Conservation (phyloP, 2,888 invertebrate genomes). For the Siphlonurus alternatus region DNA sequence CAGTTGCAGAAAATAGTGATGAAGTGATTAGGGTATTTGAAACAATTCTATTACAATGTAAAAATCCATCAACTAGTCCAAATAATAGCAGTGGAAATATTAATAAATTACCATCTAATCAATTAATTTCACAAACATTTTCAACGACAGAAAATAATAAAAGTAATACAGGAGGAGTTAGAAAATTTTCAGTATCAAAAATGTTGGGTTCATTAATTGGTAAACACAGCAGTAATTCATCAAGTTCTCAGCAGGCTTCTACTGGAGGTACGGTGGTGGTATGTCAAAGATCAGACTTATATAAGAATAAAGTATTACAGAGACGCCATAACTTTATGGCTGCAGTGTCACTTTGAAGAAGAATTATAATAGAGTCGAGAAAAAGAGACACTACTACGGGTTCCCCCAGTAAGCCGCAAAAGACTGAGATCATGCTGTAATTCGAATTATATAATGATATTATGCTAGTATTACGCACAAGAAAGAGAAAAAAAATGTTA, state of each 20-base stretch:
- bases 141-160: constrained; percentile 9
- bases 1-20: constrained; percentile 60
- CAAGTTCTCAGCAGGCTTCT: constrained; percentile 23
- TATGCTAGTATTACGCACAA: no score
- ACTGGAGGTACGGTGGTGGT: constrained; percentile 40
- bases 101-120: constrained; percentile 3
- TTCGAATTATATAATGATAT: no score
- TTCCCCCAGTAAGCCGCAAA: no score
- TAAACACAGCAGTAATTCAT: constrained; percentile 15
- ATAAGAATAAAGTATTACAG: constrained; percentile 37
- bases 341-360: constrained; percentile 51
- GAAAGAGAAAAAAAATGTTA: no score
- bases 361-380: no score
- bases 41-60: constrained; percentile 46
- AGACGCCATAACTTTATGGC: constrained; percentile 37
- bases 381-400: no score
- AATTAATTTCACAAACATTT: background rate
- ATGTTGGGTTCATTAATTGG: constrained; percentile 62
- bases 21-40: constrained; percentile 58
- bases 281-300: constrained; percentile 40
- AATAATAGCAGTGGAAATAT: constrained; percentile 12
- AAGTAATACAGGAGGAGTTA: constrained; percentile 21
- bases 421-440: no score
- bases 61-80: constrained; percentile 19
- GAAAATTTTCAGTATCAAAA: constrained; percentile 62